Conservation (phyloP, 2,113 vertebrate species). For the Podocnemis expansa region DNA sequence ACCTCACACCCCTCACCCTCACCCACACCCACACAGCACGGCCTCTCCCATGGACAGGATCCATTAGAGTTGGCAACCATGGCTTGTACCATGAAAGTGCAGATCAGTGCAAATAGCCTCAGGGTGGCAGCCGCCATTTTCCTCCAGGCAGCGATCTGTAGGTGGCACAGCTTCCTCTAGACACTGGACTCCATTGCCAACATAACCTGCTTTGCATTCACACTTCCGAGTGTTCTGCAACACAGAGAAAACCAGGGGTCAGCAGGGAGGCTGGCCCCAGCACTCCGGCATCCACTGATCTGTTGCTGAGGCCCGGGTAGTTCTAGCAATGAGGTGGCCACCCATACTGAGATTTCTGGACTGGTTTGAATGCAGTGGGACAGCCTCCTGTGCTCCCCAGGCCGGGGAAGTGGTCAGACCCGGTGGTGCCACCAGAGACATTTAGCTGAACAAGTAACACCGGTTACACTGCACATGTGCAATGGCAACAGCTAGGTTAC, state of each 20-base stretch:
- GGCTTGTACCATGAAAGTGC: constrained; percentile 87
- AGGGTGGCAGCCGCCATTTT: constrained; percentile 84
- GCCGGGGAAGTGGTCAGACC: not conserved
- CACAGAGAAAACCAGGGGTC: not conserved
- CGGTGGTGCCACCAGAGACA: not conserved
- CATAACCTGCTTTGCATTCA: constrained; percentile 84
- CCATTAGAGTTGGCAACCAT: not conserved
- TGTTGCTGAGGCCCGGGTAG: not conserved
- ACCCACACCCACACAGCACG: no score
- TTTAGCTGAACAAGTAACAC: no score
- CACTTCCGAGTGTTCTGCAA: constrained; percentile 88
- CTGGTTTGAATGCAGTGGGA: not conserved
- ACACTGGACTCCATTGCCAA: constrained; percentile 92
- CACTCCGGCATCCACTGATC: no score
- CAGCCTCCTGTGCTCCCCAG: not conserved
- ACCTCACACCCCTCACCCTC: no score
- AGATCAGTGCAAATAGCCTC: constrained; percentile 89
- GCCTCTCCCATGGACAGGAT: not conserved
- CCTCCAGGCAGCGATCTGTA: constrained; percentile 86
- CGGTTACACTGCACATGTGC: no score
- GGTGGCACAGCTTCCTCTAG: constrained; percentile 83
- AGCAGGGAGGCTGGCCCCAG: not conserved
- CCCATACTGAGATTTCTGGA: not conserved
- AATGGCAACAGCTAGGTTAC: no score
- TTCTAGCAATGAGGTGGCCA: not conserved